Evolutionary conservation across 2,888 invertebrate species (phyloP), one percentile per base, ranked within the genome.

Genomic region (Pyrgus malvae): DNA sequence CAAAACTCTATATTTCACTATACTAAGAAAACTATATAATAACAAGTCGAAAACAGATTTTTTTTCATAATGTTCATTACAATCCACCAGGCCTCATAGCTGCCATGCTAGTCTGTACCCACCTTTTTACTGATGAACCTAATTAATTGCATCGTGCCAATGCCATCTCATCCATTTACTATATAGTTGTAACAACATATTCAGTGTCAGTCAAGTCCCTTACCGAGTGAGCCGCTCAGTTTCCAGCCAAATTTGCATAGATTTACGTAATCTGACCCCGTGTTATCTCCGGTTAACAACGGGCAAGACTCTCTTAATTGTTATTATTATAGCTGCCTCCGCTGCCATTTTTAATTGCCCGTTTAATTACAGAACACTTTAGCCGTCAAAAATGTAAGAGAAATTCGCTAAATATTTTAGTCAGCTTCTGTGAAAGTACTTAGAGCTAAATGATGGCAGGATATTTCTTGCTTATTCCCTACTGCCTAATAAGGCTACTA

Each of bases 211-310:
- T 23, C 2, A 33, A 17, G 23, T 2, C 8, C 42, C 25, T 25
- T 9, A 33, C n/a, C 11, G 16, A 23, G 3, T 19, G 40, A 56
- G 63, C 55, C 16, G 49, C 63, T 61, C 61, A 62, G 61, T 53
- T 59, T 61, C 60, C 50, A 58, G 63, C 66, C 58, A 61, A 70
- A 81, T 81, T 79, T 78, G 75, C 77, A 80, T 78, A 78, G 72
- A 77, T 76, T 74, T 72, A 67, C 68, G 74, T 76, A 78, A 80
- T 79, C 75, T 73, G 73, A 72, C 68, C 71, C 72, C 54, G 62
- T 68, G 70, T 68, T 74, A 76, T 76, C 72, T 68, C 58, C 60
- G 48, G 61, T 61, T 61, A 64, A 64, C 64, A 63, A 53, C 58
- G 58, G 60, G 58, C 57, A 57, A 53, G 64, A 59, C 44, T 46